A percentile compares a stretch with the other conserved stretches of the same genome.
These are phyloP conservation scores for human (Homo sapiens) DNA, from an alignment of 2,113 vertebrate species.

Conservation along the genomic window GRCh38 chr13:107314501-107315000, in stretches of 20 bases:
- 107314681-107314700: neutral
- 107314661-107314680: neutral
- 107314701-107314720: neutral
- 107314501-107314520: neutral
- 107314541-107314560: no score
- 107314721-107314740: neutral
- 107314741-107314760: neutral
- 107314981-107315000: rapidly evolving
- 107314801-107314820: neutral
- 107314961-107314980: neutral
- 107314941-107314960: neutral
- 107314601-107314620: neutral
- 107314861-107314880: neutral
- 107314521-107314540: rapidly evolving
- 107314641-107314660: neutral
- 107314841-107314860: neutral
- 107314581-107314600: no score
- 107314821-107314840: neutral
- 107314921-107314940: neutral
- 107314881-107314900: neutral
- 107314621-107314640: neutral
- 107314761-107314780: neutral
- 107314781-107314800: neutral
- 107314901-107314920: neutral
- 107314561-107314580: neutral